Evolutionary conservation across 2,113 vertebrate genomes (phyloP).

Genomic region (Ammodytes marinus): DNA sequence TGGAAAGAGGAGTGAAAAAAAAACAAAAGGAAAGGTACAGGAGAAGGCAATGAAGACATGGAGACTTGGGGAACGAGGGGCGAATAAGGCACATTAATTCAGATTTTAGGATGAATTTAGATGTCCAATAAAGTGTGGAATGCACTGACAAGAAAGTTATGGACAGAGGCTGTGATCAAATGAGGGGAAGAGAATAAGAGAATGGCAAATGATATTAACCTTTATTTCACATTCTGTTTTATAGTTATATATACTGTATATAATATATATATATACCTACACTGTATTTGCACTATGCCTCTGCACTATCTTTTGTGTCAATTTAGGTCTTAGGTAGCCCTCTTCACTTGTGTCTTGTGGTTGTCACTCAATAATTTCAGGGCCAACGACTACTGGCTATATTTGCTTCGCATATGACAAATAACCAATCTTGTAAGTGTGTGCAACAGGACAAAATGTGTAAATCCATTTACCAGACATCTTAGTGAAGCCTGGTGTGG

Average conservation of each 20-base stretch:
- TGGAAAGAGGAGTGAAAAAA: conserved; percentile 17
- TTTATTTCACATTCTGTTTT: too few relatives aligned
- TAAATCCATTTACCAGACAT: not conserved
- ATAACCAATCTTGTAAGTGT: too few relatives aligned
- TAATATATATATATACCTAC: too few relatives aligned
- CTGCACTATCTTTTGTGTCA: too few relatives aligned
- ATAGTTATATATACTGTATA: too few relatives aligned
- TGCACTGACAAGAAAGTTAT: conserved; percentile 42
- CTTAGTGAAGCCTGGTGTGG: not conserved
- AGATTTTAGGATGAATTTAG: conserved; percentile 39
- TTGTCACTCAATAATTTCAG: too few relatives aligned
- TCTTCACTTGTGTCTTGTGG: too few relatives aligned
- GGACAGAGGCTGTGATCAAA: conserved; percentile 35
- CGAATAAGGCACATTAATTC: conserved; percentile 31
- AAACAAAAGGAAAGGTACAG: not conserved
- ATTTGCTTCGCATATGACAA: too few relatives aligned
- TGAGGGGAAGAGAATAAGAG: conserved; percentile 34
- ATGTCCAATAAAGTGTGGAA: conserved; percentile 25
- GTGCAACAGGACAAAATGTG: not conserved
- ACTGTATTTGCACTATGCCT: too few relatives aligned
- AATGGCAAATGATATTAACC: conserved; percentile 4
- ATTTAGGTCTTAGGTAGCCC: too few relatives aligned
- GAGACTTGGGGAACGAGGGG: not conserved
- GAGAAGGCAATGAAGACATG: conserved; percentile 1
- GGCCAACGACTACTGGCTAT: too few relatives aligned